These are phyloP conservation scores for Eumeta japonica DNA, from an alignment of 1,140 invertebrate genomes.

Conservation along the genomic window DNA sequence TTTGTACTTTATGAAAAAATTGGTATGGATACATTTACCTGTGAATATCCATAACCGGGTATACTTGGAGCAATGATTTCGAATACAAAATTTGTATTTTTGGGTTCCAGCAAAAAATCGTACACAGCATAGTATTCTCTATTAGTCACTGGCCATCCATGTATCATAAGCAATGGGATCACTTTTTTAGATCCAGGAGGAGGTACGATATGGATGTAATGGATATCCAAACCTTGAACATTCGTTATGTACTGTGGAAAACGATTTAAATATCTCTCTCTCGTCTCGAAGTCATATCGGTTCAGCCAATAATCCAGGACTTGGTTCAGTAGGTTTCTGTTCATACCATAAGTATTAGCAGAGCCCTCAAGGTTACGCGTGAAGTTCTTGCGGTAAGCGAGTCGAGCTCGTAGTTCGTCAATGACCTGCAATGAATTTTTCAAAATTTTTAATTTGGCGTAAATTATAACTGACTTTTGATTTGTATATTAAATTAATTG, in stretches of 20 bases:
- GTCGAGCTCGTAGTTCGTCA: not conserved
- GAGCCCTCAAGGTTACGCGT: conserved; percentile 1
- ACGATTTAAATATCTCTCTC: conserved; percentile 3
- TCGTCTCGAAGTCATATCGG: conserved; percentile 1
- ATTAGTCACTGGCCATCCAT: not conserved
- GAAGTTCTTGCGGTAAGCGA: not conserved
- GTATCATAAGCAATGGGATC: conserved; percentile 1
- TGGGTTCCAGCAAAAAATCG: not conserved
- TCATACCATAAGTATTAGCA: conserved; percentile 5
- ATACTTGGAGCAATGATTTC: conserved; percentile 5
- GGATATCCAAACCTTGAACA: conserved; percentile 7
- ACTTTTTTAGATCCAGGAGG: not conserved
- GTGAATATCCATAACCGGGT: conserved; percentile 3
- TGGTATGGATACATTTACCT: too few relatives aligned
- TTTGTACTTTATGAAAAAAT: too few relatives aligned
- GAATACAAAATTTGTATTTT: conserved; percentile 2
- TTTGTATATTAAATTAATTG: too few relatives aligned
- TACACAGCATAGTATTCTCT: conserved; percentile 3
- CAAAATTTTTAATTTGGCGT: too few relatives aligned
- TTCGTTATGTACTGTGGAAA: conserved; percentile 7
- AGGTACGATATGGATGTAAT: conserved; percentile 2
- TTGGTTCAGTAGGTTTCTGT: not conserved
- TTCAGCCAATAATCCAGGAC: not conserved
- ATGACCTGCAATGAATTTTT: conserved; percentile 7
- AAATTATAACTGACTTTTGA: too few relatives aligned